These are phyloP conservation scores for Xestia rhomboidea DNA, from an alignment of 2,888 invertebrate species.

Conservation along the genomic window DNA sequence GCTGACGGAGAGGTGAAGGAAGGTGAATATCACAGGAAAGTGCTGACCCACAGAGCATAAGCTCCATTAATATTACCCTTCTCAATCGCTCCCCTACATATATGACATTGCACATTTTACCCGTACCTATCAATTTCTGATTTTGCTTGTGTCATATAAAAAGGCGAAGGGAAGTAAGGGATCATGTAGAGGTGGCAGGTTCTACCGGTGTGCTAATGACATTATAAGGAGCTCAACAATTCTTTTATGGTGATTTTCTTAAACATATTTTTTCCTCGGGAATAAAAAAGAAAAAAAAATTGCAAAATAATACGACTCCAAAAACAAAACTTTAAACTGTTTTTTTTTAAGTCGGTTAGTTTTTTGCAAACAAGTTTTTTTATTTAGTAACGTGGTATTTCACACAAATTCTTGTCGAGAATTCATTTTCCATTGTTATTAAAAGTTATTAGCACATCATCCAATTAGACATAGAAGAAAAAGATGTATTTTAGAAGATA, in stretches of 20 bases:
- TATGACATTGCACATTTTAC: slow-evolving; percentile 54
- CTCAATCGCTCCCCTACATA: slow-evolving; percentile 35
- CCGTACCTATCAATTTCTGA: slow-evolving; percentile 26
- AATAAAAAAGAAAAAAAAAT: no score
- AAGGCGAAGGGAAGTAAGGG: slow-evolving; percentile 6
- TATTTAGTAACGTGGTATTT: no score
- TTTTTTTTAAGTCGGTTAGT: no score
- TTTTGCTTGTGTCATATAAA: slow-evolving; percentile 26
- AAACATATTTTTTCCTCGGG: neutral
- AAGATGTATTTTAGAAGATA: no score
- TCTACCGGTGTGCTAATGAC: slow-evolving; percentile 1
- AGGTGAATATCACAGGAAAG: slow-evolving; percentile 26
- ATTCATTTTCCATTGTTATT: no score
- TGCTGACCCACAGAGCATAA: slow-evolving; percentile 31
- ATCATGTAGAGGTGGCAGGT: neutral
- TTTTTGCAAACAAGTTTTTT: no score
- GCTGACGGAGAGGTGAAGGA: slow-evolving; percentile 1
- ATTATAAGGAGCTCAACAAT: neutral
- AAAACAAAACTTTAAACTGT: no score
- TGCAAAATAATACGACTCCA: no score
- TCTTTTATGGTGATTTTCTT: neutral
- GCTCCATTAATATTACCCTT: slow-evolving; percentile 60
- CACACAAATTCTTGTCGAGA: no score
- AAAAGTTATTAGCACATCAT: no score
- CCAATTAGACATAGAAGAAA: no score